Evolutionary conservation across 2,888 invertebrate genomes (phyloP), one percentile per base, ranked within the genome.

Genomic region (Apamea epomidion): DNA sequence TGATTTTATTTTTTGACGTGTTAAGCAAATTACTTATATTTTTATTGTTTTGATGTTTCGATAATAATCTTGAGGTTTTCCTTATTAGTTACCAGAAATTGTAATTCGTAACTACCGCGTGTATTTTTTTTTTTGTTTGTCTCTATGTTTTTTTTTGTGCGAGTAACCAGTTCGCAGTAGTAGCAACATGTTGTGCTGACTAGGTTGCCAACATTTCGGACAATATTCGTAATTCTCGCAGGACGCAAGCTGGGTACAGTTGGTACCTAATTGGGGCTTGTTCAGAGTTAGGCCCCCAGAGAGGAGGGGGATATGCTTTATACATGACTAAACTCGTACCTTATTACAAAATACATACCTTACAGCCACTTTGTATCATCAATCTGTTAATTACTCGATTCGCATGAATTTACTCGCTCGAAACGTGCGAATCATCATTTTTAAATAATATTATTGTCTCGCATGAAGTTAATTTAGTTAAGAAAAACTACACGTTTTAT

Each of bases 261-360:
- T 73, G 48, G 60, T 29, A 65, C 74, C 79, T 88, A 86, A 89
- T 86, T 90, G 81, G 78, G 72, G 72, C 70, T 83, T 79, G 78
- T 86, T 77, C 70, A 14, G 67, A 64, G 70, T 75, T 77, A 74
- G 71, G 51, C 65, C 75, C 54, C 32, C 54, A 65, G 51, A 70
- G 72, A 70, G 67, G 37, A 21, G n/a, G 8, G n/a, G 58, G 32
- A 16, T 16, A 8, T 75, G 29, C 78, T 77, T 42, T n/a, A 58
- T 77, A 64, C 54, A 75, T 72, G 67, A n/a, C 62, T 65, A 68
- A 76, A 68, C 16, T 64, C n/a, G 18, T 64, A 62, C 65, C 45
- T 82, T 78, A 71, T 79, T 78, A 79, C n/a, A 72, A 80, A 48
- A 42, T 42, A 42, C 42, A 42, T 42, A 7, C 42, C 42, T 42